Evolutionary conservation across 2,797 vertebrate species (phyloP).

Genomic region (Ctenopoma multispine): DNA sequence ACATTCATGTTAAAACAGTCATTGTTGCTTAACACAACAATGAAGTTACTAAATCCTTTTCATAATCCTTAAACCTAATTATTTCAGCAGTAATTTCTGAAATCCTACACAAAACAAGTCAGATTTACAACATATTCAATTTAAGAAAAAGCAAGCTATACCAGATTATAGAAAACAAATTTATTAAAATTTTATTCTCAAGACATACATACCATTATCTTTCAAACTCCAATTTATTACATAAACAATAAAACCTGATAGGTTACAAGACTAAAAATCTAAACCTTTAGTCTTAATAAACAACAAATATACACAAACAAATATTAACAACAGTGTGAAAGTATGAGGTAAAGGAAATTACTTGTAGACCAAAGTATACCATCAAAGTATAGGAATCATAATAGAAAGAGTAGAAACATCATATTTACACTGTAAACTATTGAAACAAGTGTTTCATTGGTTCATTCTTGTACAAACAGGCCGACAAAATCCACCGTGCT

Average conservation of each 20-base stretch:
- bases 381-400: not conserved
- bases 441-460: not conserved
- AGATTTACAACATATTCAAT: not conserved
- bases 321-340: conserved; percentile 12
- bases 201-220: conserved; percentile 1
- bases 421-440: conserved; percentile 7
- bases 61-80: not conserved
- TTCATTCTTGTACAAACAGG: not conserved
- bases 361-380: not conserved
- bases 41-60: too few species aligned
- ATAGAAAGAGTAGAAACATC: not conserved
- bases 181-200: conserved; percentile 22
- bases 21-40: too few species aligned
- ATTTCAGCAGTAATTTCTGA: not conserved
- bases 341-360: conserved; percentile 3
- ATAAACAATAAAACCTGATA: conserved; percentile 17
- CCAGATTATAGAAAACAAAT: not conserved
- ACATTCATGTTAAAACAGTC: too few species aligned
- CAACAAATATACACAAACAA: not conserved
- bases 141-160: not conserved
- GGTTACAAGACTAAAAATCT: conserved; percentile 11
- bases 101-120: not conserved
- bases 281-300: conserved; percentile 3
- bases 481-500: not conserved
- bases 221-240: not conserved